Percentiles rank a stretch among this genome's conserved stretches.
Evolutionary conservation across 2,113 vertebrate genomes (phyloP).

Genomic region (Nothocercus nigrocapillus): DNA sequence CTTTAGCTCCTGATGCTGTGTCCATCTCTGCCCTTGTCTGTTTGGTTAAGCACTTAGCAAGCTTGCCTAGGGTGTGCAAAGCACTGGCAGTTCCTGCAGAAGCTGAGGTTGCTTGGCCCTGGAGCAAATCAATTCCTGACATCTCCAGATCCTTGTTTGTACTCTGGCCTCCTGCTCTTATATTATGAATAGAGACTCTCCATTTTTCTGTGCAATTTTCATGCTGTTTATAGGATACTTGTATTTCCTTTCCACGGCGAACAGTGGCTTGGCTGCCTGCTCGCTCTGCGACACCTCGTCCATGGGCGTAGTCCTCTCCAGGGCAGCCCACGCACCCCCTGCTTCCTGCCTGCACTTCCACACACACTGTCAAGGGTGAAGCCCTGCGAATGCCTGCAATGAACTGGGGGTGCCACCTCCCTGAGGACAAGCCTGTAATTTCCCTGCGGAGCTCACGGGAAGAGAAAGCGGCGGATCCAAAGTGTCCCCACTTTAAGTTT

Average conservation of each 20-base stretch:
- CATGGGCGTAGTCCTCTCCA: neutral
- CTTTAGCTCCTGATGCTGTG: neutral
- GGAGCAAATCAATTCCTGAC: neutral
- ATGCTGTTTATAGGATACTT: neutral
- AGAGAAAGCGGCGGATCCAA: neutral
- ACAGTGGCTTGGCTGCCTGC: neutral
- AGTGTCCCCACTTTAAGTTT: neutral
- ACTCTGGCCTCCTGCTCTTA: neutral
- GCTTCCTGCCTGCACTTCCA: fast-evolving
- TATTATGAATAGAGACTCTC: neutral
- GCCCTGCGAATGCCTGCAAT: neutral
- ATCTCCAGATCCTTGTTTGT: neutral
- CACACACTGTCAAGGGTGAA: fast-evolving
- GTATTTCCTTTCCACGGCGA: fast-evolving
- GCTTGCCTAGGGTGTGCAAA: neutral
- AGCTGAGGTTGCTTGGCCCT: neutral
- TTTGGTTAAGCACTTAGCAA: neutral
- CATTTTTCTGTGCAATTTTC: neutral
- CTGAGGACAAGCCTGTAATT: neutral
- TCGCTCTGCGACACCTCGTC: neutral
- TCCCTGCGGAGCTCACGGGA: neutral
- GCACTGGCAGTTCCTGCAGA: neutral
- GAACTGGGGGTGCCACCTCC: neutral
- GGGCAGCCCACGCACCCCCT: neutral
- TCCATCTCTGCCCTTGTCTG: neutral